Evolutionary conservation across 2,113 vertebrate genomes (phyloP).

Genomic region (Callithrix jacchus): DNA sequence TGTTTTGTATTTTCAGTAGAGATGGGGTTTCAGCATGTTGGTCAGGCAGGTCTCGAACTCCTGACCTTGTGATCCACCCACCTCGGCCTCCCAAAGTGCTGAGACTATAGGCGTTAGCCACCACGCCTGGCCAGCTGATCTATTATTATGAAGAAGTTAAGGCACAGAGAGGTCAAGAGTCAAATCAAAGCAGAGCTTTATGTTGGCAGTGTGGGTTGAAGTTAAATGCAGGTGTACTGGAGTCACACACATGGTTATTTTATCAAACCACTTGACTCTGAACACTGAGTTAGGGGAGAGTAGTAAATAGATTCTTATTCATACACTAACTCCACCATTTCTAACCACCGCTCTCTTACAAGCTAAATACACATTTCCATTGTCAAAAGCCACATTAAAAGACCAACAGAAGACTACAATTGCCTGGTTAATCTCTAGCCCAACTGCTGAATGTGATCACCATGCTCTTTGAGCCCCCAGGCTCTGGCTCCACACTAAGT

Average conservation of each 20-base stretch:
- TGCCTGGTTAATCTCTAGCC: conserved; percentile 19
- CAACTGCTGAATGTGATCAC: background rate
- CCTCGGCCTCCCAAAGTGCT: too few relatives aligned
- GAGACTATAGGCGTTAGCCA: too few relatives aligned
- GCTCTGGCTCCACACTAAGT: background rate
- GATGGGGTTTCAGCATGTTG: too few relatives aligned
- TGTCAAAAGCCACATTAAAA: conserved; percentile 53
- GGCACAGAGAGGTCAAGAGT: background rate
- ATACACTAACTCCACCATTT: background rate
- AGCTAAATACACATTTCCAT: conserved; percentile 46
- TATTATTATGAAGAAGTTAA: conserved; percentile 44
- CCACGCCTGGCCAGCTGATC: background rate
- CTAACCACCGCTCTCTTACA: conserved; percentile 4
- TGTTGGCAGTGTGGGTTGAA: background rate
- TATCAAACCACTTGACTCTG: background rate
- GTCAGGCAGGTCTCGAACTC: too few relatives aligned
- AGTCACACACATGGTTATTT: background rate
- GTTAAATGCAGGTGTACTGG: background rate
- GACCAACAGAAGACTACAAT: background rate
- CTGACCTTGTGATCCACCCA: too few relatives aligned
- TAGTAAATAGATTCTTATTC: background rate
- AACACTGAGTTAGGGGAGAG: background rate
- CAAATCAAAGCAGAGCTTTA: conserved; percentile 42
- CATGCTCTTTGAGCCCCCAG: conserved; percentile 16
- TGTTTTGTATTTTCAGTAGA: too few relatives aligned